These are phyloP conservation scores for Bombus picipes DNA, from an alignment of 1,140 invertebrate species.

Conservation along the genomic window DNA sequence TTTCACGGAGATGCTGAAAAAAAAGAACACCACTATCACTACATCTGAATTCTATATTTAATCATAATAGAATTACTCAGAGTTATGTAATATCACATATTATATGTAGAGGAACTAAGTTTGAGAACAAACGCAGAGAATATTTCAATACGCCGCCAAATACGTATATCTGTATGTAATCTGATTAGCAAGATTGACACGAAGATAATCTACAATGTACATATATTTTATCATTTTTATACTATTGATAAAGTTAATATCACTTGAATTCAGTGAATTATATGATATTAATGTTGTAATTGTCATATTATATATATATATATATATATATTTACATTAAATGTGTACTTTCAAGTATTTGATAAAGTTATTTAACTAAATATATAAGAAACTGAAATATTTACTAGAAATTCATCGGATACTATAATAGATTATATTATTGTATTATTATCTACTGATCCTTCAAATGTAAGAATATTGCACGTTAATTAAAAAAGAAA, in stretches of 20 bases:
- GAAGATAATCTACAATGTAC: background rate
- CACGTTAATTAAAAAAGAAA: background rate
- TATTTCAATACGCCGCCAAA: background rate
- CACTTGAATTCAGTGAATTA: too few relatives aligned
- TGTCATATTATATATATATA: background rate
- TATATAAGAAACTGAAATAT: background rate
- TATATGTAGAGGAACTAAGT: background rate
- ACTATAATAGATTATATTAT: background rate
- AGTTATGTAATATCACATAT: background rate
- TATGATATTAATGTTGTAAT: background rate
- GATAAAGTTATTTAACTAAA: background rate
- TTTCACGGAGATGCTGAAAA: constrained; percentile 37
- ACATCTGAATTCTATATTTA: constrained; percentile 59
- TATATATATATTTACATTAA: too few relatives aligned
- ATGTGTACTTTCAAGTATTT: background rate
- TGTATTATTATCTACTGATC: background rate
- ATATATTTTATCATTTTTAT: too few relatives aligned
- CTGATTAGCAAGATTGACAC: background rate
- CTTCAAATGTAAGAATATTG: background rate
- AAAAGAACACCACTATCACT: constrained; percentile 21
- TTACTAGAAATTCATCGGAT: background rate
- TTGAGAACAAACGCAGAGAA: background rate
- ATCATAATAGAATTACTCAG: constrained; percentile 40
- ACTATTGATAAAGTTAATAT: background rate
- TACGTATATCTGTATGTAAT: background rate